Base-by-base conservation (phyloP, 2,797 vertebrate species). In the Siniperca scherzeri region DNA sequence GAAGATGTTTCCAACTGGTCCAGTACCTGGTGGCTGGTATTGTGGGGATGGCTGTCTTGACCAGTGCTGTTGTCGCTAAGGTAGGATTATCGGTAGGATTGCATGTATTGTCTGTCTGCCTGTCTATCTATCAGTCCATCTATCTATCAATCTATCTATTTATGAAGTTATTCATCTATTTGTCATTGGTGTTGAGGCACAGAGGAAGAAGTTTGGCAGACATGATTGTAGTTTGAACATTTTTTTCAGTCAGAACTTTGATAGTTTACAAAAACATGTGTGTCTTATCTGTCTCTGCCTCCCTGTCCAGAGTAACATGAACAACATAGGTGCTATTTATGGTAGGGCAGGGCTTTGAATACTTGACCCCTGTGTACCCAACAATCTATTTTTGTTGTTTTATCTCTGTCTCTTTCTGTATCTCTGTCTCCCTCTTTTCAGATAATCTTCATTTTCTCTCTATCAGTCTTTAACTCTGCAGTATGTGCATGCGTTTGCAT, bases 21-120 rank as follows among this genome's bases (percentile, higher is more conserved):
- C 96, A 97, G 87, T 87, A 94, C 74, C 73, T 96, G 48, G 95
- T 96, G 72, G 92, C 96, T 40, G 50, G 90, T 6, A 64, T 96
- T 14, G 95, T 97, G 74, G 96, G 95, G 7, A 0, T 96, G 9
- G 85, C 95, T 1, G 96, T 96, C 27, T 61, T 96, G 83, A 53
- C 88, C 77, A 90, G 87, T 50, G 95, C 94, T 6, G 73, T 96
- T 33, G 0, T 96, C 44, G 91, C 96, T 44, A 96, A 96, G 96
- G 96, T 96, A 87, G 22, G 80, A 77, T 44, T n/a, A 21, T 61
- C 4, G 40, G 0, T 30, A 30, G 30, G 30, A 30, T 30, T 30
- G 3, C 30, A 30, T 30, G 30, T 30, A 30, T 30, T 30, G 30
- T 8, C 17, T 55, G 5, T 74, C 42, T 22, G 8, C 61, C 11